A percentile compares a stretch with the other conserved stretches of the same genome.
Evolutionary conservation across 2,797 vertebrate species (phyloP).

Genomic region (Picus viridis): DNA sequence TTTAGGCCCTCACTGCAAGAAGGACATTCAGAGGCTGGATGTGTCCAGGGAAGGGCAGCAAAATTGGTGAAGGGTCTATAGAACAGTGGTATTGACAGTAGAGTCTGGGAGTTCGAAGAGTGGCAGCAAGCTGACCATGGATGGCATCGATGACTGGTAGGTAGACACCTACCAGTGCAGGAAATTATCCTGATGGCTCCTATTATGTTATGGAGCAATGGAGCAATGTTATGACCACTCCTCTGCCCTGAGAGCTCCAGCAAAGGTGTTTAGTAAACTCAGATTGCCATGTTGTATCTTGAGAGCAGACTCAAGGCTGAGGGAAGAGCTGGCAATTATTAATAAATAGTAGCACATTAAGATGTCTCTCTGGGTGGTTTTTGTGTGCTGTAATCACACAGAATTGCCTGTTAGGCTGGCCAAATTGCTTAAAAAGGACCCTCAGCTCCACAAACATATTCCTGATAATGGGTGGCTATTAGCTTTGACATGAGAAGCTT

Average conservation of each 20-base stretch:
- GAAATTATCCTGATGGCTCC: slow-evolving; percentile 8
- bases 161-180: not conserved
- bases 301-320: not conserved
- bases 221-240: not conserved
- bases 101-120: not conserved
- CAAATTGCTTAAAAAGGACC: slow-evolving; percentile 27
- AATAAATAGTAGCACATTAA: slow-evolving; percentile 47
- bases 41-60: too few relatives aligned
- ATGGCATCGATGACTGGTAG: not conserved
- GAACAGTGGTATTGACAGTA: not conserved
- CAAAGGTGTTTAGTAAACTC: not conserved
- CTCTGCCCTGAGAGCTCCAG: not conserved
- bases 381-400: slow-evolving; percentile 40
- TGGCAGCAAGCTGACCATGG: not conserved
- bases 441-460: not conserved
- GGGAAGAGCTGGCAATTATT: slow-evolving; percentile 1
- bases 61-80: too few relatives aligned
- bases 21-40: too few relatives aligned
- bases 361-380: slow-evolving; percentile 51
- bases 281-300: not conserved
- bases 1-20: too few relatives aligned
- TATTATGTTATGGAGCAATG: too few relatives aligned
- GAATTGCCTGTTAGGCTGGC: slow-evolving; percentile 31
- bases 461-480: not conserved
- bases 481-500: not conserved